phyloP scores from a whole-genome alignment of 2,113 vertebrate genomes.

The Todiramphus chloris region DNA sequence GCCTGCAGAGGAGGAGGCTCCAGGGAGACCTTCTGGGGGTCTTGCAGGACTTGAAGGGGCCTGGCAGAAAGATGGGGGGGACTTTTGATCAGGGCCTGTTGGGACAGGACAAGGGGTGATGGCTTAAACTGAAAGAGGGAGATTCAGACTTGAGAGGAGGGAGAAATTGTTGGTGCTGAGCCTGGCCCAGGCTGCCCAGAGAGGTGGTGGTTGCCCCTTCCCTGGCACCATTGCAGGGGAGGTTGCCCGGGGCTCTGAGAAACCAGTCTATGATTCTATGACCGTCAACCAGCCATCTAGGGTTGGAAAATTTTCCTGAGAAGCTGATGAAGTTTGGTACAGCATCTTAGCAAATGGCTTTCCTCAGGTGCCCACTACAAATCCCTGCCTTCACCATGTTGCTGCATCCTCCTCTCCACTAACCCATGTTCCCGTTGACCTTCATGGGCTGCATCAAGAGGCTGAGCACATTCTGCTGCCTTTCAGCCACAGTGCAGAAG shows the following conservation, averaged over 20 bases:
- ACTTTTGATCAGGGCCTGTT: too few relatives aligned
- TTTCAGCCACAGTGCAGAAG: not conserved
- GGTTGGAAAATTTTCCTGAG: not conserved
- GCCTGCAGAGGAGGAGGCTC: too few relatives aligned
- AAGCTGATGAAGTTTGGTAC: not conserved
- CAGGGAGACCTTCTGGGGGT: too few relatives aligned
- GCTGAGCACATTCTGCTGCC: not conserved
- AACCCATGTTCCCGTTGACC: fast-evolving
- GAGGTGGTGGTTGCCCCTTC: too few relatives aligned
- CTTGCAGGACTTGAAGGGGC: too few relatives aligned
- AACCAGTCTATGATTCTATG: not conserved
- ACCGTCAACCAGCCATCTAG: not conserved
- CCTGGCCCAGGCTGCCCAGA: too few relatives aligned
- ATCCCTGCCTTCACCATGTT: not conserved
- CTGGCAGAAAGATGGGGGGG: too few relatives aligned
- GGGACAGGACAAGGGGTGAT: too few relatives aligned
- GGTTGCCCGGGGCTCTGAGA: not conserved
- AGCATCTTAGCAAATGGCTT: not conserved
- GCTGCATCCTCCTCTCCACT: not conserved
- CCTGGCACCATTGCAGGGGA: too few relatives aligned
- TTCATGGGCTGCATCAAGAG: fast-evolving
- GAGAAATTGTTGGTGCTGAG: too few relatives aligned
- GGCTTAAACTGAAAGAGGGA: too few relatives aligned
- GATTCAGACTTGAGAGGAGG: too few relatives aligned
- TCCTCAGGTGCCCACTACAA: not conserved